Evolutionary conservation across 2,888 invertebrate species (phyloP), one percentile per base, ranked within the genome.

Genomic region (Dorcus parallelipipedus): DNA sequence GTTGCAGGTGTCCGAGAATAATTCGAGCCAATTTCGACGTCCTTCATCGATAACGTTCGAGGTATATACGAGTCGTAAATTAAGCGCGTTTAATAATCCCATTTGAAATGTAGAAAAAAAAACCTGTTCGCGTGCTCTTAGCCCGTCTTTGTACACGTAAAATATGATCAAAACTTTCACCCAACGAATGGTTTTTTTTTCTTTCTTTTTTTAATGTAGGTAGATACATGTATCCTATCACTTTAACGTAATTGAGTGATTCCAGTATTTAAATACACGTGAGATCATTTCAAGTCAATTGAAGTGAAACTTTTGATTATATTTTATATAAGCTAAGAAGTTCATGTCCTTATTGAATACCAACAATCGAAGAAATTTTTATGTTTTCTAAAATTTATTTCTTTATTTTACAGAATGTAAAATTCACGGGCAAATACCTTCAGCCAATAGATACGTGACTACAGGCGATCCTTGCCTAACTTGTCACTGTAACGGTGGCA

Each of bases 381-480:
- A 14, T 14, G 20, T 20, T 20, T 20, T 20, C 20, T 14, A 20
- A 20, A 20, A 2, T 33, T 33, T 33, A 5, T 33, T 50, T 9
- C n/a, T 52, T 8, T 5, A 49, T 72, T 73, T 10, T 65, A 2
- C 20, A 78, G 77, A 76, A 64, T 78, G 78, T 60, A 74, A 70
- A 69, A 87, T 95, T 69, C 92, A 94, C 73, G 93, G 93, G 0
- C 90, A 91, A 77, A 85, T 84, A 42, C 91, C 93, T 33, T 84
- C 87, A 65, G 89, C 91, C 68, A 92, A 91, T 20, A 80, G 85
- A 54, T 83, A 84, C 59, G 92, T 93, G 45, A 87, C 89, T 45
- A 86, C 88, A 43, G 92, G 92, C 73, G 94, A 94, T 78, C 92
- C 93, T 2, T 95, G 94, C 72, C 80, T 94, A 61, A 90, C 90